These are phyloP conservation scores for Rostratula benghalensis DNA, from an alignment of 2,113 vertebrate genomes.

Conservation along the genomic window DNA sequence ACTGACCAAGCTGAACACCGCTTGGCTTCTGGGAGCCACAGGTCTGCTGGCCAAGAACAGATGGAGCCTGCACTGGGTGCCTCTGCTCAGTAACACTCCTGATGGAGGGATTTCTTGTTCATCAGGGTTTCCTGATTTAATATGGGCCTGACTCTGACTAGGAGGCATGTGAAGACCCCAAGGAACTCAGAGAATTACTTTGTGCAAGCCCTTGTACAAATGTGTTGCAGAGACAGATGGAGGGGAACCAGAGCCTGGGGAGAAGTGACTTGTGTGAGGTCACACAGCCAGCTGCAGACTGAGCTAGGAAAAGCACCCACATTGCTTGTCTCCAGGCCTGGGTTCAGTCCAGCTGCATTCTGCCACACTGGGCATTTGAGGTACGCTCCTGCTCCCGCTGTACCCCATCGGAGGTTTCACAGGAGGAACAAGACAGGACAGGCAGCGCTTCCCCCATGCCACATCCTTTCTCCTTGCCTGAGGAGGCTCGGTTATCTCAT, in stretches of 20 bases:
- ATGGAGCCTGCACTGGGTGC: background rate
- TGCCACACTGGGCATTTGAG: background rate
- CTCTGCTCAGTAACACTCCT: background rate
- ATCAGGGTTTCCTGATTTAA: fast-evolving
- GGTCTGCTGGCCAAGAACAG: background rate
- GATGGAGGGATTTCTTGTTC: background rate
- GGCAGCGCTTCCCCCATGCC: background rate
- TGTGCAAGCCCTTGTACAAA: background rate
- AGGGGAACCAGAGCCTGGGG: background rate
- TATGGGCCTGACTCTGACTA: background rate
- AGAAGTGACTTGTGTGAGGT: background rate
- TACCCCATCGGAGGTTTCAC: background rate
- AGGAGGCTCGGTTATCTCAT: background rate
- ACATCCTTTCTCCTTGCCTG: background rate
- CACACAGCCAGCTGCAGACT: background rate
- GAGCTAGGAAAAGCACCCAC: background rate
- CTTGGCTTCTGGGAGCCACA: background rate
- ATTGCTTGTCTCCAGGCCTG: background rate
- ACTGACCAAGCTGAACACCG: background rate
- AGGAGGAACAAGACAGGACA: background rate
- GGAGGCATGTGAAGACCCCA: background rate
- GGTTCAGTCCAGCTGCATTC: background rate
- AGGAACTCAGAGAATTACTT: background rate
- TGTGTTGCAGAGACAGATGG: background rate
- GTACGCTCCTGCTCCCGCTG: background rate